Percentiles rank a stretch among this genome's conserved stretches.
phyloP scores from a whole-genome alignment of 2,888 invertebrate species.

The Rotaria magnacalcarata region DNA sequence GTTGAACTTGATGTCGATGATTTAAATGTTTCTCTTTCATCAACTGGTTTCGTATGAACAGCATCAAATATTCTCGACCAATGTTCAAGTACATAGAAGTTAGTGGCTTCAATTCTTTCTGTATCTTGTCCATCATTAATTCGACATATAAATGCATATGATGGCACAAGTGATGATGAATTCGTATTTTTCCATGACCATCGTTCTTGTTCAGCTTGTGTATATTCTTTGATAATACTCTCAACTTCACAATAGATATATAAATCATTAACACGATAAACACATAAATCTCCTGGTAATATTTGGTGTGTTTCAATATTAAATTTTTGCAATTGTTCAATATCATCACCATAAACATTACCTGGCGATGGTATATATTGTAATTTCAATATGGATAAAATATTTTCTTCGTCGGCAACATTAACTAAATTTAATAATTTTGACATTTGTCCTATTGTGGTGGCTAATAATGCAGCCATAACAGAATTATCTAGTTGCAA shows the following conservation, averaged over 20 bases:
- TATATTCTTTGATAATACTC: conserved; percentile 9
- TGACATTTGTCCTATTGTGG: conserved; percentile 42
- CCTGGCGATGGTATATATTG: conserved; percentile 45
- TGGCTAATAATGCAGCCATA: conserved; percentile 42
- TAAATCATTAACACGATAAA: conserved; percentile 36
- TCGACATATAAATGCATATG: conserved; percentile 24
- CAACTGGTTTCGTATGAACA: conserved; percentile 39
- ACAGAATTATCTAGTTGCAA: conserved; percentile 43
- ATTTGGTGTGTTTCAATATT: conserved; percentile 40
- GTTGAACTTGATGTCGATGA: conserved; percentile 32
- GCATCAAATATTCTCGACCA: conserved; percentile 46
- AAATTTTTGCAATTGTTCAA: conserved; percentile 38
- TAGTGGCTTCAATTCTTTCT: background rate
- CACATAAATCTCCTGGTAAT: conserved; percentile 44
- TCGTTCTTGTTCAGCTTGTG: background rate
- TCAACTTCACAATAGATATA: conserved; percentile 46
- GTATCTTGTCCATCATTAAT: conserved; percentile 32
- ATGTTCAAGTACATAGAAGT: conserved; percentile 46
- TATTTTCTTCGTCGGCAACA: conserved; percentile 46
- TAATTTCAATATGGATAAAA: conserved; percentile 45
- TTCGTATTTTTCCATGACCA: background rate
- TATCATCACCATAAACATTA: conserved; percentile 46
- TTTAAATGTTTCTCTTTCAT: conserved; percentile 45
- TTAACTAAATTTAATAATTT: conserved; percentile 43
- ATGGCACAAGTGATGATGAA: background rate